Percentiles rank a stretch among this genome's conserved stretches.
phyloP scores from a whole-genome alignment of 2,888 invertebrate genomes.

The Dromius quadrimaculatus region DNA sequence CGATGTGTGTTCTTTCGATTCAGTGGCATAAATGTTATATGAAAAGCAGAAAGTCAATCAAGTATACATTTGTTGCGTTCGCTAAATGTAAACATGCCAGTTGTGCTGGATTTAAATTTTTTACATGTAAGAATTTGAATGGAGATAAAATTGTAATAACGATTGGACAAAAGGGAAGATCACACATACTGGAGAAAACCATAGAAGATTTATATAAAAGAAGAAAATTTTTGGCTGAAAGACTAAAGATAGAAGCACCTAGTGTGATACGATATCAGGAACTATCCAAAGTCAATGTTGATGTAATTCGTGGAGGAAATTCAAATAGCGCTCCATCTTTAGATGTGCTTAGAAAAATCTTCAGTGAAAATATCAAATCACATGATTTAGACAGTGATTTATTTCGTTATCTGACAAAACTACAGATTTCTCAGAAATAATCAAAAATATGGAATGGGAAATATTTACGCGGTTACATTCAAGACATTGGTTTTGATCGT shows the following conservation, averaged over 20 bases:
- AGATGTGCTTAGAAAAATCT: constrained; percentile 10
- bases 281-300: neutral
- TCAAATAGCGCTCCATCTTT: constrained; percentile 13
- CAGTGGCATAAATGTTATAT: constrained; percentile 9
- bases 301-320: neutral
- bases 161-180: neutral
- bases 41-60: neutral
- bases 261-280: neutral
- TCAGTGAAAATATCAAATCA: constrained; percentile 6
- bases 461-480: constrained; percentile 11
- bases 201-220: constrained; percentile 6
- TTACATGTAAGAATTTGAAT: neutral
- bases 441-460: constrained; percentile 10
- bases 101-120: constrained; percentile 18
- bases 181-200: neutral
- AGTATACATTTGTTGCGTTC: constrained; percentile 14
- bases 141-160: neutral
- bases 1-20: neutral
- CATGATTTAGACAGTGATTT: neutral
- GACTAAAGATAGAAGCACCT: neutral
- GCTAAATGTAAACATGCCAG: constrained; percentile 6
- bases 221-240: neutral
- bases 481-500: constrained; percentile 3
- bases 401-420: constrained; percentile 2
- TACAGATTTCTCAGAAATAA: neutral